Percentiles rank a stretch among this genome's conserved stretches.
Evolutionary conservation across 2,113 vertebrate species (phyloP).

Genomic region (Anhinga rufa): DNA sequence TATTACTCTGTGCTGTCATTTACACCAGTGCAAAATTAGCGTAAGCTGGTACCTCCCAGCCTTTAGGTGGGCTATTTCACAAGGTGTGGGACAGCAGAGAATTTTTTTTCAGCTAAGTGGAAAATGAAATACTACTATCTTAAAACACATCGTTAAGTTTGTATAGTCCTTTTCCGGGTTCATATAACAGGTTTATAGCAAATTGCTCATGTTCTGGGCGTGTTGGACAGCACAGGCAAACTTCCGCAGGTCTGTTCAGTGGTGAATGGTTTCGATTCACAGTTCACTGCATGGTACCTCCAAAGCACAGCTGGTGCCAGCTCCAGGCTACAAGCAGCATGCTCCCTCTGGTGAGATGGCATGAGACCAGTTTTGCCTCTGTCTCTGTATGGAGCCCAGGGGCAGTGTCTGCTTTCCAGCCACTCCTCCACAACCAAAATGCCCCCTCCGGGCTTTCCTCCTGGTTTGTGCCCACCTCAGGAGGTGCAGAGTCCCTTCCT

Average conservation of each 20-base stretch:
- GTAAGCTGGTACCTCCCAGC: neutral
- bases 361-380: neutral
- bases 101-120: neutral
- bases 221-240: neutral
- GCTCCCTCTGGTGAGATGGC: neutral
- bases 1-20: neutral
- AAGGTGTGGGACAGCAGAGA: neutral
- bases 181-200: neutral
- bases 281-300: fast-evolving
- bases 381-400: neutral
- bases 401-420: neutral
- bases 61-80: neutral
- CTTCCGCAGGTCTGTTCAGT: neutral
- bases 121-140: neutral
- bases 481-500: neutral
- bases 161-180: neutral
- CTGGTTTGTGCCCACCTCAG: neutral
- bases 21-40: neutral
- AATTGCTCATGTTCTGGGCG: neutral
- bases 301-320: neutral
- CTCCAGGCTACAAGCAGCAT: neutral
- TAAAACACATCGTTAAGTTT: conserved; percentile 4
- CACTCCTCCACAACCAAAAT: neutral
- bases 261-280: neutral
- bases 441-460: fast-evolving